Evolutionary conservation across 2,797 vertebrate genomes (phyloP).

Genomic region (Rhabdophis nuchalis): DNA sequence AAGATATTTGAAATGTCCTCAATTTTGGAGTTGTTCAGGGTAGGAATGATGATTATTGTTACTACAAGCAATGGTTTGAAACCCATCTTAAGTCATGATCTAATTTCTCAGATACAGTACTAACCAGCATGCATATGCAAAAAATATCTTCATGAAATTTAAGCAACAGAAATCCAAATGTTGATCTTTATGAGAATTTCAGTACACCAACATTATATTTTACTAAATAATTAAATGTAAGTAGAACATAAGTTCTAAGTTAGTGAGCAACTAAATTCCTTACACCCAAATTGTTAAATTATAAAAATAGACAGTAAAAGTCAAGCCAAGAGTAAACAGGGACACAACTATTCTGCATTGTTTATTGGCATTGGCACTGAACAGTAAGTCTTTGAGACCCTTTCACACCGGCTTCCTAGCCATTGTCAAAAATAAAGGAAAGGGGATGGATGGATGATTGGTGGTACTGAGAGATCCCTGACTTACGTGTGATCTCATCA

Average conservation of each 20-base stretch:
- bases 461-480: conserved; percentile 24
- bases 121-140: background rate
- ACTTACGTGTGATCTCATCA: conserved; percentile 58
- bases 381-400: background rate
- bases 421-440: conserved; percentile 38
- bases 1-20: background rate
- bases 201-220: background rate
- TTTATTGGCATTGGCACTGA: conserved; percentile 12
- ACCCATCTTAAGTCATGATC: background rate
- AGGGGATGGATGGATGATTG: background rate
- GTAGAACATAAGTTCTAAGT: background rate
- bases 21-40: background rate
- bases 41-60: background rate
- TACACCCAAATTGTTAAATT: background rate
- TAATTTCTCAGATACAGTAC: background rate
- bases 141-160: background rate
- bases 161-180: background rate
- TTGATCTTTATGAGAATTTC: background rate
- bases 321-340: conserved; percentile 18
- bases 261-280: background rate
- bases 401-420: conserved; percentile 21
- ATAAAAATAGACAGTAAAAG: conserved; percentile 4
- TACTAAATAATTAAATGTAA: background rate
- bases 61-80: background rate
- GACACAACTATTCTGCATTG: conserved; percentile 6